Base-by-base conservation (phyloP, 2,888 invertebrate species). In the Agrotis puta region DNA sequence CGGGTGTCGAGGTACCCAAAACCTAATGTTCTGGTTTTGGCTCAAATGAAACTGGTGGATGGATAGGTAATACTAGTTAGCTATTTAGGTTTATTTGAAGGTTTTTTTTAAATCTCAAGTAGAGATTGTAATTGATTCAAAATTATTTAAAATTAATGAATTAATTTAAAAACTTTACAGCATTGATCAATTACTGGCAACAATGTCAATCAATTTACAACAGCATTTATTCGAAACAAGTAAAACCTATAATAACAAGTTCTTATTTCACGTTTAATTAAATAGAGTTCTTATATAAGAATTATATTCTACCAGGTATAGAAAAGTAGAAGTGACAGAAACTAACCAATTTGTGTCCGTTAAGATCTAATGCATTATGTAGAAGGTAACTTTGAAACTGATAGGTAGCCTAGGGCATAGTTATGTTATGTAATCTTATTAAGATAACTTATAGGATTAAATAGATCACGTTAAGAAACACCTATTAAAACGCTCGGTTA, bases 291-390 rank as follows among this genome's bases (percentile, higher is more conserved):
- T 62, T 82, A 72, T 45, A 54, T 62, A 78, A 62, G 18, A 24
- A n/a, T 45, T 20, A 9, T 61, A 39, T 62, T 64, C 16, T 22
- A 56, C 58, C 63, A 45, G 27, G 16, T 54, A 24, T n/a, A 56
- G 56, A 72, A 72, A 67, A 82, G 57, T 73, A 18, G 79, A 82
- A 58, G 57, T 67, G 74, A 62, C 64, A 72, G 79, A 67, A 64
- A 62, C 47, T 20, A 33, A 57, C 24, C 74, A 78, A 78, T 82
- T 72, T 62, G 48, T 72, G 82, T 67, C 78, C 48, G 18, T 43
- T 57, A 20, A 33, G 73, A 78, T 82, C 73, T 67, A 27, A 66
- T 81, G 64, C 64, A 82, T 67, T 76, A 79, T 65, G 39, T 74
- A 11, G 7, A 59, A 71, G 58, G 53, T 39, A 61, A 48, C 50